phyloP scores from a whole-genome alignment of 2,888 invertebrate species.

The Microctonus aethiopoides region DNA sequence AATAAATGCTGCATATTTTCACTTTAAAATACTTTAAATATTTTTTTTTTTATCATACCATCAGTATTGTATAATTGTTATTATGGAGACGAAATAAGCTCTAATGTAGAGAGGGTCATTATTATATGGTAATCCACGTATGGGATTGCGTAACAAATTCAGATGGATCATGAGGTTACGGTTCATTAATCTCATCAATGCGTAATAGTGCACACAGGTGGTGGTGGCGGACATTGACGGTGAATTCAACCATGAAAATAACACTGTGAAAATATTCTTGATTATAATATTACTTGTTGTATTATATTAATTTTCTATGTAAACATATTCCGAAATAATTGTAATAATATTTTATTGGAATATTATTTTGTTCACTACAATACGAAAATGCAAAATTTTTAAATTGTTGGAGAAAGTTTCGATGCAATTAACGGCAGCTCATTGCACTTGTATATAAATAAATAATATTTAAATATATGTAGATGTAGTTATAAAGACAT shows the following conservation, averaged over 20 bases:
- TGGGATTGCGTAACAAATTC: conserved; percentile 31
- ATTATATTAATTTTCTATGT: too few relatives aligned
- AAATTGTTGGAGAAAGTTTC: conserved; percentile 21
- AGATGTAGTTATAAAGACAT: background rate
- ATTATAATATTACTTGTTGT: too few relatives aligned
- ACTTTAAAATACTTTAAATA: too few relatives aligned
- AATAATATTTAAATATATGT: background rate
- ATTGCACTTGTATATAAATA: background rate
- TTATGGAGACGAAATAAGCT: too few relatives aligned
- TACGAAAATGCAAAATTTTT: background rate
- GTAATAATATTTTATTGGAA: too few relatives aligned
- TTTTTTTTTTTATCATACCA: too few relatives aligned
- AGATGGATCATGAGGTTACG: conserved; percentile 48
- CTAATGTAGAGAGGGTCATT: conserved; percentile 39
- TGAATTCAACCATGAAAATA: background rate
- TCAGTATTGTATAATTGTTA: too few relatives aligned
- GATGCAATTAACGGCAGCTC: conserved; percentile 18
- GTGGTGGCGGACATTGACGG: conserved; percentile 1
- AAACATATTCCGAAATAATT: too few relatives aligned
- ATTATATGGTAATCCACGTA: conserved; percentile 49
- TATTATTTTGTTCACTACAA: background rate
- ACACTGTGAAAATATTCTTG: background rate
- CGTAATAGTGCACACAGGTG: conserved; percentile 25
- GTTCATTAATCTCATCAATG: conserved; percentile 47
- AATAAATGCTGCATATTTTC: too few relatives aligned